Evolutionary conservation across 2,888 invertebrate genomes (phyloP).

Genomic region (Dugesia japonica): DNA sequence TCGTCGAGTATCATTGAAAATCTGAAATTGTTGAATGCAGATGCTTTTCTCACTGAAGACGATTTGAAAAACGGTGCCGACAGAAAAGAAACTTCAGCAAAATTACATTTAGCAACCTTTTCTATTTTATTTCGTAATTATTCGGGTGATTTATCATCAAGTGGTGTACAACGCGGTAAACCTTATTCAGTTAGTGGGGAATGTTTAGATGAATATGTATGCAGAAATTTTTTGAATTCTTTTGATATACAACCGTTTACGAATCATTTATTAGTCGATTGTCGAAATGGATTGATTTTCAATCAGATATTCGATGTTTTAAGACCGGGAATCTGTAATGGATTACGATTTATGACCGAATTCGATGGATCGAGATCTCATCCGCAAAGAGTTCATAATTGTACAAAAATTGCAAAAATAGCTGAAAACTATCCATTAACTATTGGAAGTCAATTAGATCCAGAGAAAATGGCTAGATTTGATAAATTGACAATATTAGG

Average conservation of each 20-base stretch:
- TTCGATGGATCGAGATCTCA: not conserved
- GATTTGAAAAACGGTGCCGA: slow-evolving; percentile 20
- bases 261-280: not conserved
- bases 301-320: not conserved
- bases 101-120: not conserved
- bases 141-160: not conserved
- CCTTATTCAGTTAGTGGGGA: not conserved
- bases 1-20: slow-evolving; percentile 7
- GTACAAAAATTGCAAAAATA: not conserved
- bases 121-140: not conserved
- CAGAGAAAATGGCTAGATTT: slow-evolving; percentile 2
- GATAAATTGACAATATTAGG: not conserved
- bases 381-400: not conserved
- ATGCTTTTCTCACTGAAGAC: not conserved
- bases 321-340: not conserved
- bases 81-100: not conserved
- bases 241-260: not conserved
- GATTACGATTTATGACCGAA: not conserved
- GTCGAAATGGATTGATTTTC: not conserved
- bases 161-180: not conserved
- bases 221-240: not conserved
- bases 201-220: not conserved
- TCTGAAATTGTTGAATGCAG: not conserved
- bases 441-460: not conserved
- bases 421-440: not conserved